Evolutionary conservation across 2,888 invertebrate species (phyloP).

Genomic region (Hypsopygia costalis): DNA sequence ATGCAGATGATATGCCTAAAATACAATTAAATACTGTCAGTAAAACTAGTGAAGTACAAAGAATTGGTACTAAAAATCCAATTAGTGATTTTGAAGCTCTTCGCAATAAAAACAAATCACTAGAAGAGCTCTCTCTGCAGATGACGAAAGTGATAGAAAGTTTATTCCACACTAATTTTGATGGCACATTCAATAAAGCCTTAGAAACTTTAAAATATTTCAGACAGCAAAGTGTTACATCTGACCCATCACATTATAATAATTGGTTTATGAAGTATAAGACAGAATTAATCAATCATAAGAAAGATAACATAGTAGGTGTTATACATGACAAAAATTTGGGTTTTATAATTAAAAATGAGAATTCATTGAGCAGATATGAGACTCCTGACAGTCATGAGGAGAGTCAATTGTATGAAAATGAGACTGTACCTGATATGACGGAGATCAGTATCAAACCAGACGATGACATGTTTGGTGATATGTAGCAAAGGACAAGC

Average conservation of each 20-base stretch:
- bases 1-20: slow-evolving; percentile 35
- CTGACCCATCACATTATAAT: slow-evolving; percentile 56
- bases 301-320: slow-evolving; percentile 42
- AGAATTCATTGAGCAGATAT: slow-evolving; percentile 53
- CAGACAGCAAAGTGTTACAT: slow-evolving; percentile 53
- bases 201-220: slow-evolving; percentile 52
- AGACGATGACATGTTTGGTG: slow-evolving; percentile 69
- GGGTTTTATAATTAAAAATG: slow-evolving; percentile 54
- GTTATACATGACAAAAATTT: slow-evolving; percentile 47
- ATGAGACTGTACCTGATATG: slow-evolving; percentile 59
- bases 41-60: slow-evolving; percentile 32
- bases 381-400: slow-evolving; percentile 47
- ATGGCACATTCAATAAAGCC: slow-evolving; percentile 56
- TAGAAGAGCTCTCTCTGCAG: slow-evolving; percentile 43
- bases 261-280: slow-evolving; percentile 61
- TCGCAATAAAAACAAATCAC: slow-evolving; percentile 49
- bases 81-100: slow-evolving; percentile 80
- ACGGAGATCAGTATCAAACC: slow-evolving; percentile 52
- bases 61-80: slow-evolving; percentile 82
- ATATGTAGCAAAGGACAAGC: slow-evolving; percentile 43
- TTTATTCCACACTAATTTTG: slow-evolving; percentile 54
- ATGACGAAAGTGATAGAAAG: slow-evolving; percentile 62
- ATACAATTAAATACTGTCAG: slow-evolving; percentile 36
- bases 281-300: slow-evolving; percentile 38
- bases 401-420: slow-evolving; percentile 65